Base-by-base conservation (phyloP, 2,113 vertebrate species). In the Xiphophorus hellerii region DNA sequence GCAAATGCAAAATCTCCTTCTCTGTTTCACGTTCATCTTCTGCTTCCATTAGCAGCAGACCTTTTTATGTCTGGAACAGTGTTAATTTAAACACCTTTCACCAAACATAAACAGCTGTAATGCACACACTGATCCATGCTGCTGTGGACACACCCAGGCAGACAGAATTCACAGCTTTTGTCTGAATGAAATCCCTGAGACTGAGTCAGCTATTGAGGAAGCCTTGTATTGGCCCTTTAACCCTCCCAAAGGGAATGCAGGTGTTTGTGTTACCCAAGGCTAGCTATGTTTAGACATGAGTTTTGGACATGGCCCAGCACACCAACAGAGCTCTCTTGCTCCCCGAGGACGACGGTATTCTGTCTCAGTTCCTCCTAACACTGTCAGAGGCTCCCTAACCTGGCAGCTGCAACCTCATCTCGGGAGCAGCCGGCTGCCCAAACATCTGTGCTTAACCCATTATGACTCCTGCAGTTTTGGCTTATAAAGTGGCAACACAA, bases 221-320 rank as follows among this genome's bases (percentile, higher is more conserved):
- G 89, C 85, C 71, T 54, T 22, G 25, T 73, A 9, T 61, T 33
- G 74, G 75, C 71, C 83, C 74, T 72, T 73, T 60, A 83, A 66
- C 66, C 84, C 89, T 89, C 92, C 89, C 87, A 76, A 42, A 81
- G 89, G 82, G 83, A 84, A 68, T 84, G 74, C 88, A 92, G 90
- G 86, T 87, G 87, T 91, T 86, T 90, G 84, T 87, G 82, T 91
- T 87, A 87, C 73, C 77, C 60, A 54, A 62, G 71, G 87, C 87
- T 81, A 78, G 76, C 86, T 91, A 83, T 90, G 89, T 93, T 93
- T 89, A 87, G 87, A 91, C 82, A 84, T 61, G 74, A 86, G 71
- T 82, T 78, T 89, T 92, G 90, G 89, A 88, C 77, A 74, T 74
- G 78, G 80, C 79, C 88, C 89, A 93, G 67, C 84, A 80, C 74